Evolutionary conservation across 2,113 vertebrate species (phyloP), one percentile per base, ranked within the genome.

Genomic region (Bostrychus sinensis): DNA sequence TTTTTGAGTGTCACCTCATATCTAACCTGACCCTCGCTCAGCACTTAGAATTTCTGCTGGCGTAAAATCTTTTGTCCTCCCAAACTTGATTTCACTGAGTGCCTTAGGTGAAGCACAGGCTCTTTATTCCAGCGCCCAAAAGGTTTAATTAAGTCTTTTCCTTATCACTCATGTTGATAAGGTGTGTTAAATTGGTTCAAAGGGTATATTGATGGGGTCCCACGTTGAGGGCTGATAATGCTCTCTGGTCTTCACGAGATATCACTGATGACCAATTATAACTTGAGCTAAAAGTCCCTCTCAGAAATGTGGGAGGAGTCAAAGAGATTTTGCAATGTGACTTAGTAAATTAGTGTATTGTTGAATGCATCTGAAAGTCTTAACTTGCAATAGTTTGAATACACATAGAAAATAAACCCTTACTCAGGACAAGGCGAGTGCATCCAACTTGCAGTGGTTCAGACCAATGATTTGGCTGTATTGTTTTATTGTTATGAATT

Each of bases 1-100:
- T 72, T 76, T 84, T 83, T 76, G 80, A 78, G 85, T 67, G 66
- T 81, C 85, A 80, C 70, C 48, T 84, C 81, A 75, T 62, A 78
- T 89, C 77, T 84, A 81, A 66, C 73, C 72, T 74, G 8, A 89
- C 58, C 46, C 25, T 86, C 70, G 51, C 57, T 82, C 80, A 85
- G 77, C 69, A 70, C 66, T 70, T 84, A 79, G 37, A 88, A 86
- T 84, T 86, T 84, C 63, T 78, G 66, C 46, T 76, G 58, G 20
- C 20, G 22, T 81, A 17, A 83, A 86, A 75, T 77, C 68, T 85
- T 89, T 84, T 78, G 75, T 86, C 58, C 61, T 13, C 37, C 37
- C 45, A 42, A 81, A 82, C 66, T 54, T 68, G 71, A 82, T 88
- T 85, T 69, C 7, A 1, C 66, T 13, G 25, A 55, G 41, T 67